phyloP scores from a whole-genome alignment of 2,888 invertebrate genomes.

The Volucella inflata region DNA sequence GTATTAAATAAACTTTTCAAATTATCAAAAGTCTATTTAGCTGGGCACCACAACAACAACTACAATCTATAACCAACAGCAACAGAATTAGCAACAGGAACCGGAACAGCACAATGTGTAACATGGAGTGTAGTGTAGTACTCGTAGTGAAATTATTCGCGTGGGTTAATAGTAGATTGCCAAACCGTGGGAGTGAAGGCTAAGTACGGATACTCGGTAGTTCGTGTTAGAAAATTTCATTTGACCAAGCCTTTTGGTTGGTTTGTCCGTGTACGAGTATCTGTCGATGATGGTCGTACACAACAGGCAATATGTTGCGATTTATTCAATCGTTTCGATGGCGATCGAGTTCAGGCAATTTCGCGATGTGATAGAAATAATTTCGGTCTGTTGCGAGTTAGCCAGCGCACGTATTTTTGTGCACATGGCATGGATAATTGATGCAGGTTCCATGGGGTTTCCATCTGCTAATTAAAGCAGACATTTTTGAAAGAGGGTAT shows the following conservation, averaged over 20 bases:
- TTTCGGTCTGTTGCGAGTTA: slow-evolving; percentile 38
- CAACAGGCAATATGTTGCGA: slow-evolving; percentile 37
- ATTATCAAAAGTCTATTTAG: slow-evolving; percentile 80
- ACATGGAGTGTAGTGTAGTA: slow-evolving; percentile 28
- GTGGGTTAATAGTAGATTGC: slow-evolving; percentile 49
- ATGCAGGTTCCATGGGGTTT: slow-evolving; percentile 31
- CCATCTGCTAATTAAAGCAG: slow-evolving; percentile 12
- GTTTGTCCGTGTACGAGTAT: background rate
- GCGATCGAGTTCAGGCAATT: slow-evolving; percentile 68
- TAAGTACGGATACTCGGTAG: slow-evolving; percentile 22
- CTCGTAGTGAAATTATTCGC: slow-evolving; percentile 63
- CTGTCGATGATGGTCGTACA: slow-evolving; percentile 50
- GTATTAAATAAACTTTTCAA: slow-evolving; percentile 83
- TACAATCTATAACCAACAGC: background rate
- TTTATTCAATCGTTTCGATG: slow-evolving; percentile 45
- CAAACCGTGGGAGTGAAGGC: slow-evolving; percentile 11
- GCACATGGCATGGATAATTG: slow-evolving; percentile 62
- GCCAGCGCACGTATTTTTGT: slow-evolving; percentile 26
- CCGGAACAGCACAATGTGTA: background rate
- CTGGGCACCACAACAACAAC: slow-evolving; percentile 1
- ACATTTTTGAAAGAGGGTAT: slow-evolving; percentile 34
- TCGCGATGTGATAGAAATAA: slow-evolving; percentile 40
- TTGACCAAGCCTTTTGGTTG: slow-evolving; percentile 3
- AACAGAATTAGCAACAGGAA: background rate
- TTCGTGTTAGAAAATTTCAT: slow-evolving; percentile 28